Conservation (phyloP, 2,888 invertebrate genomes). For the Melipona bicolor region DNA sequence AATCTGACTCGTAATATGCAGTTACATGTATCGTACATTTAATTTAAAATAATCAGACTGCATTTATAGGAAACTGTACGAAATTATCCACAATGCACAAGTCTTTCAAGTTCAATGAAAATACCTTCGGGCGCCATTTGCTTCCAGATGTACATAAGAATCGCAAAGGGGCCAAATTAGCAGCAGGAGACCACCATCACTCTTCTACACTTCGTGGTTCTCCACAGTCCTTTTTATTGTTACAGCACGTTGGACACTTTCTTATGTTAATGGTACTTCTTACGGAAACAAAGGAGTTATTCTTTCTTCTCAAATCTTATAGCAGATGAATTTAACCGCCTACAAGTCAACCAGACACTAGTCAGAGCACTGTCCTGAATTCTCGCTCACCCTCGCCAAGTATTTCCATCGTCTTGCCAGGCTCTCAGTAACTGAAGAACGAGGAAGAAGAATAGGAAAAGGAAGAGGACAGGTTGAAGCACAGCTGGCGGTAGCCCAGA, state of each 20-base stretch:
- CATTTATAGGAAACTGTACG: too few relatives aligned
- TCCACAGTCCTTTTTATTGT: too few relatives aligned
- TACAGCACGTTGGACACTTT: neutral
- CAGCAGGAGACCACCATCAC: too few relatives aligned
- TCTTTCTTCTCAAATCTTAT: neutral
- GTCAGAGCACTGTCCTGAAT: slow-evolving; percentile 40
- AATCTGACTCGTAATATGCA: too few relatives aligned
- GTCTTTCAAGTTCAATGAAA: too few relatives aligned
- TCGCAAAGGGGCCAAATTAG: too few relatives aligned
- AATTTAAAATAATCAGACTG: too few relatives aligned
- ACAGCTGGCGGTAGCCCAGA: slow-evolving; percentile 34
- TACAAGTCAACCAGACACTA: neutral
- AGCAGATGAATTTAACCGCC: neutral
- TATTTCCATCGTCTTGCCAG: slow-evolving; percentile 24
- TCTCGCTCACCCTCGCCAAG: slow-evolving; percentile 19
- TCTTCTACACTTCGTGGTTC: too few relatives aligned
- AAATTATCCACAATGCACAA: too few relatives aligned
- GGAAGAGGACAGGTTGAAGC: slow-evolving; percentile 44
- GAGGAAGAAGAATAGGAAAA: slow-evolving; percentile 17
- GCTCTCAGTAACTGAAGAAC: slow-evolving; percentile 27
- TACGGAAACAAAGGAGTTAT: neutral
- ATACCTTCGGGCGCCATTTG: too few relatives aligned
- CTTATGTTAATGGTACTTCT: neutral
- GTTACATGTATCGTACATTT: too few relatives aligned
- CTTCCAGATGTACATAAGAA: too few relatives aligned